Evolutionary conservation across 2,888 invertebrate genomes (phyloP).

Genomic region (Patella caerulea): DNA sequence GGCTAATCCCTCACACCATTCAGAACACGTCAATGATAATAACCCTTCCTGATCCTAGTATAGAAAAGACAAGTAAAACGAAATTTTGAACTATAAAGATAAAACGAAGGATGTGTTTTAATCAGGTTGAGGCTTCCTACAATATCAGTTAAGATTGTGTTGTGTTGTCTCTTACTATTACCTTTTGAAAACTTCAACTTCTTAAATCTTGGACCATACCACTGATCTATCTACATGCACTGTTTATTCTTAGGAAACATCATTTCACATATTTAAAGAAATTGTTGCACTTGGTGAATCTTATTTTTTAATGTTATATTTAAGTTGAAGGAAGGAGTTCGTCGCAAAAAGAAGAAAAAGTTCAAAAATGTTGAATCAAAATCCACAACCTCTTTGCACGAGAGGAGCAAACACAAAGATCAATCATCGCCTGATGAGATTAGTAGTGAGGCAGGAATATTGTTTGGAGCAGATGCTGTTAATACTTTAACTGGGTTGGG

Average conservation of each 20-base stretch:
- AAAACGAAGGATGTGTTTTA: no score
- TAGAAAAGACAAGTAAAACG: no score
- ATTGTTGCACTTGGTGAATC: not conserved
- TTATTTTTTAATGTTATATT: not conserved
- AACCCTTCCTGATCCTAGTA: no score
- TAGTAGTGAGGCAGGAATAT: conserved; percentile 31
- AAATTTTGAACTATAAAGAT: no score
- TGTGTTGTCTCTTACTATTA: no score
- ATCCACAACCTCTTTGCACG: not conserved
- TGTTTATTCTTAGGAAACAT: conserved; percentile 6
- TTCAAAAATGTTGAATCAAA: conserved; percentile 34
- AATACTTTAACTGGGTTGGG: conserved; percentile 16
- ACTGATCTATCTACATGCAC: no score
- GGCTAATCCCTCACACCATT: no score
- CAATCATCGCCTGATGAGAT: conserved; percentile 10
- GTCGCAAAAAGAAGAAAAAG: conserved; percentile 47
- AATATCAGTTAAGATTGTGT: no score
- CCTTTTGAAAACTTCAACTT: no score
- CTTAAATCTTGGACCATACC: no score
- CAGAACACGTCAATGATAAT: no score
- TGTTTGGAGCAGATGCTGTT: conserved; percentile 33
- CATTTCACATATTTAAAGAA: not conserved
- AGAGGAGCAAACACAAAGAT: not conserved
- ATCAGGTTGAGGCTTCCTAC: no score
- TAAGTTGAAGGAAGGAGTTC: conserved; percentile 27